phyloP scores from a whole-genome alignment of 1,140 invertebrate species.

The Bombus picipes region DNA sequence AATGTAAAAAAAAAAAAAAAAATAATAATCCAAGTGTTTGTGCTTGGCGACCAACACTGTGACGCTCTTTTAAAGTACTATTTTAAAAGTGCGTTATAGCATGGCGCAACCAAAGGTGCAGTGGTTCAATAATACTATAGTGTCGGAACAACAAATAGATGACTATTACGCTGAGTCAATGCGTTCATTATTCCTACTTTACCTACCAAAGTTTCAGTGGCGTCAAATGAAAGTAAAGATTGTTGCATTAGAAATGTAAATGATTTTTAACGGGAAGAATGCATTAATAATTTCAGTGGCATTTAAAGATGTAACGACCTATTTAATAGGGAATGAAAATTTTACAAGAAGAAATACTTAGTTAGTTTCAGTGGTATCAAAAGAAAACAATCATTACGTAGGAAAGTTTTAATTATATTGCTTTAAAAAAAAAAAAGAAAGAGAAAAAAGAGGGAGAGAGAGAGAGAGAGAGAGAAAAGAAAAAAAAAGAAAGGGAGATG shows the following conservation, averaged over 20 bases:
- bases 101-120: conserved; percentile 76
- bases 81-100: conserved; percentile 46
- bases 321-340: conserved; percentile 25
- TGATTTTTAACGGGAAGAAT: conserved; percentile 36
- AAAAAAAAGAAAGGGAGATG: neutral
- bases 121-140: conserved; percentile 78
- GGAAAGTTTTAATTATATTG: conserved; percentile 30
- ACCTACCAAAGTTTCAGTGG: conserved; percentile 71
- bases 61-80: conserved; percentile 58
- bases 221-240: conserved; percentile 32
- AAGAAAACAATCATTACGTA: conserved; percentile 19
- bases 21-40: conserved; percentile 74
- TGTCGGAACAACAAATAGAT: conserved; percentile 80
- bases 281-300: conserved; percentile 33
- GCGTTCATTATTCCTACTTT: conserved; percentile 76
- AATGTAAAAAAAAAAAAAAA: conserved; percentile 71
- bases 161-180: conserved; percentile 78
- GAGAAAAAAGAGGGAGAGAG: no score
- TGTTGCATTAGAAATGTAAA: conserved; percentile 24
- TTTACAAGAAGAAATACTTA: conserved; percentile 18
- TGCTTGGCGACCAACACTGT: conserved; percentile 71
- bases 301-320: conserved; percentile 24
- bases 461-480: neutral
- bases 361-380: conserved; percentile 39
- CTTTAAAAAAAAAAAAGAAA: neutral